phyloP scores from a whole-genome alignment of 2,888 invertebrate species.

The Hoplodrina ambigua region DNA sequence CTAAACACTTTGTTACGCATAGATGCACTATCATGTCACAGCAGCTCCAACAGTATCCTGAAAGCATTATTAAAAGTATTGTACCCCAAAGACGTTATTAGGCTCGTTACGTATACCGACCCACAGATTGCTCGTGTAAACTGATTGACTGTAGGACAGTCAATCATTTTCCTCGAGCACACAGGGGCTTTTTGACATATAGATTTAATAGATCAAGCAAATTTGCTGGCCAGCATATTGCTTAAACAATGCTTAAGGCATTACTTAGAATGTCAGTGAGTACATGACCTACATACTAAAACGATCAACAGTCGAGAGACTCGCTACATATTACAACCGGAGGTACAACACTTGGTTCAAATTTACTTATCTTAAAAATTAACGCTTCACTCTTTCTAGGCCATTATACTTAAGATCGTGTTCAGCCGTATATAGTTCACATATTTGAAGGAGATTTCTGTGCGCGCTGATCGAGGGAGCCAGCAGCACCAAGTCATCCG shows the following conservation, averaged over 20 bases:
- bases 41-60: not conserved
- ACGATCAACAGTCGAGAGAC: not conserved
- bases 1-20: not conserved
- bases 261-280: conserved; percentile 7
- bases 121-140: not conserved
- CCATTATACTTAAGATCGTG: not conserved
- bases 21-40: no score
- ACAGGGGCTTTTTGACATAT: not conserved
- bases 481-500: not conserved
- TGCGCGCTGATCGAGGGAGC: not conserved
- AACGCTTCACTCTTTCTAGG: not conserved
- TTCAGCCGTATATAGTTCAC: not conserved
- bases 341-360: not conserved
- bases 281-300: conserved; percentile 11
- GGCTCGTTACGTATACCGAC: not conserved
- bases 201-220: conserved; percentile 1
- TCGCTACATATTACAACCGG: not conserved
- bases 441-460: not conserved
- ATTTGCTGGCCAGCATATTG: not conserved
- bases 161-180: not conserved
- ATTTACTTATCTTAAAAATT: not conserved
- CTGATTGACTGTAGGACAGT: conserved; percentile 1
- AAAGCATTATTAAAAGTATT: not conserved
- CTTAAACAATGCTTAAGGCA: not conserved
- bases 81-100: not conserved